These are phyloP conservation scores for Gymnodraco acuticeps DNA, from an alignment of 2,797 vertebrate genomes.

Conservation along the genomic window DNA sequence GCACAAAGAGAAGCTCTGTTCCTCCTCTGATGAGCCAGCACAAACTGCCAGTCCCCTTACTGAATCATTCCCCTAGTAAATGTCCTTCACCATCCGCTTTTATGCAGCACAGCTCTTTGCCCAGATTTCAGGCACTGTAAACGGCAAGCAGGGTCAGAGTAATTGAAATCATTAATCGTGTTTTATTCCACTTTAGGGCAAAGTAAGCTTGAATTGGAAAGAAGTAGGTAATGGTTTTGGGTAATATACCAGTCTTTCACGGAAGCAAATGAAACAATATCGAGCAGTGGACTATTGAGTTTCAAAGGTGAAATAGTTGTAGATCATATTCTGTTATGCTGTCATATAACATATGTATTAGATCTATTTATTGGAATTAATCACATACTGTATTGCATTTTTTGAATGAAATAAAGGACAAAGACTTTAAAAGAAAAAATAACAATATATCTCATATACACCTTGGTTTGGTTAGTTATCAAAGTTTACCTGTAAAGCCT, in stretches of 20 bases:
- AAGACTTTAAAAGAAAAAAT: constrained; percentile 13
- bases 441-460: neutral
- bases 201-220: constrained; percentile 78
- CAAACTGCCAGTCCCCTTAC: constrained; percentile 68
- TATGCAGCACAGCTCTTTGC: constrained; percentile 72
- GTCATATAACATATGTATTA: constrained; percentile 55
- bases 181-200: constrained; percentile 84
- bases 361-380: constrained; percentile 57
- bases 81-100: constrained; percentile 79
- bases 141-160: constrained; percentile 75
- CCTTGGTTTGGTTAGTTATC: neutral
- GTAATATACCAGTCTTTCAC: constrained; percentile 71
- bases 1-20: constrained; percentile 72
- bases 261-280: constrained; percentile 70
- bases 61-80: constrained; percentile 83
- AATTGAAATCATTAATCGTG: constrained; percentile 87
- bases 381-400: constrained; percentile 53
- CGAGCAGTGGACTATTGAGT: constrained; percentile 61
- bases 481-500: neutral
- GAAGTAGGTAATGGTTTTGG: constrained; percentile 71
- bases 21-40: constrained; percentile 77
- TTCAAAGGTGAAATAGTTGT: constrained; percentile 62
- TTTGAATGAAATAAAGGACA: constrained; percentile 25
- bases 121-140: constrained; percentile 79
- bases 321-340: constrained; percentile 52